phyloP scores from a whole-genome alignment of 92 coral and sea anemone genomes.

The Zoanthus gigantus region DNA sequence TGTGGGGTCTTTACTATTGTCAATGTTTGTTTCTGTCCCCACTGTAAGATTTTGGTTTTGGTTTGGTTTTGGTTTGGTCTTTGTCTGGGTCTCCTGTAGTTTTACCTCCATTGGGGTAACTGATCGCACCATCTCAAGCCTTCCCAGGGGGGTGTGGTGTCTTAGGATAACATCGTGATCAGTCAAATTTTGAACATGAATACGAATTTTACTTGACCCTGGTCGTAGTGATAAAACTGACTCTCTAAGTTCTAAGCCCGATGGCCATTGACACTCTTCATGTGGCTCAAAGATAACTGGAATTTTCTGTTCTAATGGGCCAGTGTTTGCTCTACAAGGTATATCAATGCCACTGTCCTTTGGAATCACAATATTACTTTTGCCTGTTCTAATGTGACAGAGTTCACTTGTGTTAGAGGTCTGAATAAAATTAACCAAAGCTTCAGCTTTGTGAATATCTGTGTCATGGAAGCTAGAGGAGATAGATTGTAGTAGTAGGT shows the following conservation, averaged over 20 bases:
- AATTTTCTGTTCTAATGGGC: not conserved
- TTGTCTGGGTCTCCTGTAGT: conserved; percentile 13
- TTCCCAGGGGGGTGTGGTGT: conserved; percentile 54
- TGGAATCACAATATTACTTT: not conserved
- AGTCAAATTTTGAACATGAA: conserved; percentile 45
- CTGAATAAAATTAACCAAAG: conserved; percentile 16
- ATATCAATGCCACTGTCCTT: conserved; percentile 11
- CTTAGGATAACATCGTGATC: conserved; percentile 46
- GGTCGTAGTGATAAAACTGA: conserved; percentile 1
- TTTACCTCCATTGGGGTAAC: conserved; percentile 56
- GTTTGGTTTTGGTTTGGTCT: not conserved
- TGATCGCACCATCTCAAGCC: conserved; percentile 57
- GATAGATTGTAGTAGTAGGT: conserved; percentile 16
- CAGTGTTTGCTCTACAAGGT: conserved; percentile 5
- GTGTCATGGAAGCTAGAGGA: not conserved
- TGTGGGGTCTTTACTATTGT: not conserved
- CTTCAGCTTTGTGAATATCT: not conserved
- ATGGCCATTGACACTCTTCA: conserved; percentile 16
- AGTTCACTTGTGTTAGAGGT: conserved; percentile 25
- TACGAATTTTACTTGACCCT: conserved; percentile 33
- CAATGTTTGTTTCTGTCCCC: not conserved
- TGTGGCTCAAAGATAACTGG: conserved; percentile 25
- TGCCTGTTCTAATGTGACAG: conserved; percentile 28
- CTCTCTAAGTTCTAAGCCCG: conserved; percentile 10
- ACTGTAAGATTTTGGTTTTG: not conserved